Conservation (phyloP, 2,888 invertebrate species). For the Meteorus colon region DNA sequence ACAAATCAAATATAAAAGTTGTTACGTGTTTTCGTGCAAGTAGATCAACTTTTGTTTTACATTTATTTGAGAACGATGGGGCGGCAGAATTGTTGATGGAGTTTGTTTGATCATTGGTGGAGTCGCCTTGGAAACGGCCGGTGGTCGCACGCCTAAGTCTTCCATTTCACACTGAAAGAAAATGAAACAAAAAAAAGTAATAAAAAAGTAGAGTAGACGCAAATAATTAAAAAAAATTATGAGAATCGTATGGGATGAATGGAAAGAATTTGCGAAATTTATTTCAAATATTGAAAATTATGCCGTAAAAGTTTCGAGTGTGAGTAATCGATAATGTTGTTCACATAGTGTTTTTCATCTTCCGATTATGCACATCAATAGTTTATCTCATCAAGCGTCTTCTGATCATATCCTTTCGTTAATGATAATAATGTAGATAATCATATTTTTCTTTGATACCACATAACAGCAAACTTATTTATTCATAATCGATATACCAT, state of each 20-base stretch:
- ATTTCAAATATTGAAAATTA: neutral
- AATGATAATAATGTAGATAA: conserved; percentile 21
- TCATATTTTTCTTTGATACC: conserved; percentile 29
- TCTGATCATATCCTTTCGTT: neutral
- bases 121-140: conserved; percentile 20
- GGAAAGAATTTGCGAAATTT: neutral
- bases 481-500: conserved; percentile 20
- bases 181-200: conserved; percentile 1
- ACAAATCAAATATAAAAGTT: neutral
- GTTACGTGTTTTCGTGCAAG: neutral
- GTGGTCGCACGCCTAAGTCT: neutral
- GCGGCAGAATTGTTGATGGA: neutral
- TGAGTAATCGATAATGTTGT: neutral
- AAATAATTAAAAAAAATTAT: neutral
- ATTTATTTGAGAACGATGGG: neutral
- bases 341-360: conserved; percentile 6
- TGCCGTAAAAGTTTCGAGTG: neutral
- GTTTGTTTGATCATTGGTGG: conserved; percentile 25
- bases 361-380: conserved; percentile 9
- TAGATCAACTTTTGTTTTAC: conserved; percentile 15
- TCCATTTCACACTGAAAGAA: neutral
- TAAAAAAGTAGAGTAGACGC: neutral
- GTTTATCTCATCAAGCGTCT: conserved; percentile 12
- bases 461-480: conserved; percentile 13
- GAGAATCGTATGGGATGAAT: neutral